Conservation (phyloP, 1,140 invertebrate genomes). For the Pantala flavescens region DNA sequence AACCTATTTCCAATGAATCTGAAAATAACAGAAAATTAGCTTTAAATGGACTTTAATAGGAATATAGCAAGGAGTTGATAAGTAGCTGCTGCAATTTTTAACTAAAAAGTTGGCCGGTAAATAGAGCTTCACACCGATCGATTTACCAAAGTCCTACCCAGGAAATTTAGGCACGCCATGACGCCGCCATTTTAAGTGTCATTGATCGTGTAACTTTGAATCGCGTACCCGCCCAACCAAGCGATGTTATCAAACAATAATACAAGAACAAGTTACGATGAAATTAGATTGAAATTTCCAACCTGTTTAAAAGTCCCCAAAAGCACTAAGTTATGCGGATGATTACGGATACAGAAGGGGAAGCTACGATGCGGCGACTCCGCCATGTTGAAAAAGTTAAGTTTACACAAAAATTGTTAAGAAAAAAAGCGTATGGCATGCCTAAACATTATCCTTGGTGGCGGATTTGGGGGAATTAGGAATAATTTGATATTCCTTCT, state of each 20-base stretch:
- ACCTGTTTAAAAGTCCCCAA: no score
- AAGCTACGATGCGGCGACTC: background rate
- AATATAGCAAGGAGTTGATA: background rate
- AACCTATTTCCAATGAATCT: slow-evolving; percentile 6
- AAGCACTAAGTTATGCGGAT: background rate
- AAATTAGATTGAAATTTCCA: no score
- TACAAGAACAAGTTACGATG: no score
- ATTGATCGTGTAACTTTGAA: no score
- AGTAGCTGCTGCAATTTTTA: background rate
- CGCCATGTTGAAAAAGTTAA: background rate
- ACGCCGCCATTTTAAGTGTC: background rate
- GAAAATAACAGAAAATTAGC: slow-evolving; percentile 10
- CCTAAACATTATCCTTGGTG: background rate
- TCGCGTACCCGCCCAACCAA: no score
- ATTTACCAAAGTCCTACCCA: background rate
- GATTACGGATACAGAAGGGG: background rate
- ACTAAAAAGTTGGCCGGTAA: background rate
- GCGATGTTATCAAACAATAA: no score
- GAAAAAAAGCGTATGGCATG: background rate
- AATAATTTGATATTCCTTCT: background rate
- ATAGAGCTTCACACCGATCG: background rate
- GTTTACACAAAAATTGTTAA: background rate
- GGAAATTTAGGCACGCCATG: slow-evolving; percentile 3
- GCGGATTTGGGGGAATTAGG: background rate
- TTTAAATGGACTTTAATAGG: background rate